A percentile compares a stretch with the other conserved stretches of the same genome.
Conservation (phyloP, 2,797 vertebrate species). For the Artibeus jamaicensis region DNA sequence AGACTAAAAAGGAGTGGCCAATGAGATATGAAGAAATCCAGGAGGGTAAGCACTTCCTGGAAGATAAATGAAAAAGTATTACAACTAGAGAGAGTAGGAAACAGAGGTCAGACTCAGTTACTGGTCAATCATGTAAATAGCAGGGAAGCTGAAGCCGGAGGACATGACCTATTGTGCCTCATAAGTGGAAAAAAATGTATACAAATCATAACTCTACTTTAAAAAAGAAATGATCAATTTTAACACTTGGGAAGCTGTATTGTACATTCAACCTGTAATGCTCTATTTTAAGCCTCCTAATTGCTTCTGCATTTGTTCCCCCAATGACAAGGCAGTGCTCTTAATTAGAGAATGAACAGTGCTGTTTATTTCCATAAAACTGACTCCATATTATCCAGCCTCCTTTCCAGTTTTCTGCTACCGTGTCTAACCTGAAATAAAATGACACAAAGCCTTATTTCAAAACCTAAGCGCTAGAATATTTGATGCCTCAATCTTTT, state of each 20-base stretch:
- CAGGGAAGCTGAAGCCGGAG: not conserved
- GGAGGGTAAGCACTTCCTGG: not conserved
- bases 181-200: not conserved
- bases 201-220: not conserved
- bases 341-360: not conserved
- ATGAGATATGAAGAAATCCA: not conserved
- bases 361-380: not conserved
- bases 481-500: constrained; percentile 21
- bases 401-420: constrained; percentile 21
- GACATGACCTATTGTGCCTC: not conserved
- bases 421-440: constrained; percentile 31
- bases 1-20: not conserved
- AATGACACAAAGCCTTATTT: constrained; percentile 21
- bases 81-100: not conserved
- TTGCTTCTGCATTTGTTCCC: not conserved
- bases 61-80: not conserved
- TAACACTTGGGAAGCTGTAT: not conserved
- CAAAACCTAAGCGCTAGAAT: not conserved
- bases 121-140: not conserved
- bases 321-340: not conserved
- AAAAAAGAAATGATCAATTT: not conserved
- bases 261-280: not conserved
- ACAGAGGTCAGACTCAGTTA: not conserved
- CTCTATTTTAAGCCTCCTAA: not conserved
- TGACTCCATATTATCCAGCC: not conserved